These are phyloP conservation scores for Bucco capensis DNA, from an alignment of 2,113 vertebrate species.

Conservation along the genomic window DNA sequence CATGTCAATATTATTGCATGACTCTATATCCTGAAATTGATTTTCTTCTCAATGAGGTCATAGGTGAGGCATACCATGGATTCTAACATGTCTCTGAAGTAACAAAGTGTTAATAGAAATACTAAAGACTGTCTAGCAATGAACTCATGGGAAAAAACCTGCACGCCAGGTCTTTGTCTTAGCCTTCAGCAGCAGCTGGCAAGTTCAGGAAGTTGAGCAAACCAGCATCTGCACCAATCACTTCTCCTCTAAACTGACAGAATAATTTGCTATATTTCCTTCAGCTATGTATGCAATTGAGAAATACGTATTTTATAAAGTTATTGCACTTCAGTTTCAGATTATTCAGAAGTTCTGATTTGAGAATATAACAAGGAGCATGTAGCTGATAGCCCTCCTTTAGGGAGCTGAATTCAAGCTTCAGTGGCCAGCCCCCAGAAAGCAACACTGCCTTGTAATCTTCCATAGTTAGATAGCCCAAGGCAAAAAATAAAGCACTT, in stretches of 20 bases:
- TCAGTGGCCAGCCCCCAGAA: neutral
- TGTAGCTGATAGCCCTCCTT: rapidly evolving
- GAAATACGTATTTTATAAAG: neutral
- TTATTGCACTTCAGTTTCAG: neutral
- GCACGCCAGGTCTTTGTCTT: rapidly evolving
- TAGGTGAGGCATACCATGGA: neutral
- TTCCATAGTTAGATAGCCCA: neutral
- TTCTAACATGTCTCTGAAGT: neutral
- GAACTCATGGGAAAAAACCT: neutral
- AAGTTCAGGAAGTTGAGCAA: neutral
- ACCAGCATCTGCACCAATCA: neutral
- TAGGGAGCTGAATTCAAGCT: neutral
- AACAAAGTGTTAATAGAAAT: neutral
- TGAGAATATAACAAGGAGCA: neutral
- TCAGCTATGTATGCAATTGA: neutral
- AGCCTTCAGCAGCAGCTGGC: neutral
- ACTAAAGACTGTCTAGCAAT: neutral
- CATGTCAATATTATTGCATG: neutral
- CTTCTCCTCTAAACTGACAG: neutral
- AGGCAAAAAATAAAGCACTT: neutral
- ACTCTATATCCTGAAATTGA: neutral
- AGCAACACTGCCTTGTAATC: neutral
- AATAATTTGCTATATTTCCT: neutral
- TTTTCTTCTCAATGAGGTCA: neutral
- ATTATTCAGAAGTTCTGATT: neutral